A percentile compares a stretch with the other conserved stretches of the same genome.
phyloP scores from a whole-genome alignment of 1,140 invertebrate species.

The Lepidurus apus region DNA sequence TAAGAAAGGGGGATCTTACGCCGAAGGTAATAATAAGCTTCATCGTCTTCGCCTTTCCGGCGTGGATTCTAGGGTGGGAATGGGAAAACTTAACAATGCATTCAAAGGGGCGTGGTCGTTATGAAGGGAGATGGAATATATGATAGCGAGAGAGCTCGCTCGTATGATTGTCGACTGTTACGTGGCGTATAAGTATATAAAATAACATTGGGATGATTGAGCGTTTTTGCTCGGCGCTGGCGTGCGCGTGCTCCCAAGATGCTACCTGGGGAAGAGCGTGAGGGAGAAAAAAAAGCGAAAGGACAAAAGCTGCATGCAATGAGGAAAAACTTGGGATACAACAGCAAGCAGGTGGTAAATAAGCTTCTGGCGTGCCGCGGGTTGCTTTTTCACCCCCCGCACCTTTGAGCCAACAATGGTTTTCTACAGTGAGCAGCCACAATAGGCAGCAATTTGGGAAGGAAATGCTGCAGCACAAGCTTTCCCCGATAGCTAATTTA shows the following conservation, averaged over 20 bases:
- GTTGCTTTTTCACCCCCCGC: not conserved
- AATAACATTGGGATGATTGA: not conserved
- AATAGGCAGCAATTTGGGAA: constrained; percentile 7
- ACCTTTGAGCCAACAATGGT: constrained; percentile 4
- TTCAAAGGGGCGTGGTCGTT: not conserved
- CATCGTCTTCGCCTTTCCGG: not conserved
- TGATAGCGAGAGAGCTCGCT: not conserved
- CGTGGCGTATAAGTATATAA: not conserved
- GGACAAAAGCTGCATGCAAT: constrained; percentile 7
- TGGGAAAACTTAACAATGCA: not conserved
- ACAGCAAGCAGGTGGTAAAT: constrained; percentile 21
- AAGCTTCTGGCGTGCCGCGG: constrained; percentile 2
- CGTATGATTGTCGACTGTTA: constrained; percentile 6
- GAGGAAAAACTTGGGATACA: not conserved
- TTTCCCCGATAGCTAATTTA: not conserved
- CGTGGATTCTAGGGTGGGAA: not conserved
- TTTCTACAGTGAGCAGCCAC: not conserved
- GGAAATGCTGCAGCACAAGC: not conserved
- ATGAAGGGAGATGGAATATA: not conserved
- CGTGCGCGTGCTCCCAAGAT: not conserved
- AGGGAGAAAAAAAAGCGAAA: not conserved
- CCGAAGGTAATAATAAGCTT: not conserved
- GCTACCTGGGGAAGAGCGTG: not conserved
- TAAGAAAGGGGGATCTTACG: not conserved
- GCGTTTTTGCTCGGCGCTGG: not conserved